Conservation (phyloP, 2,888 invertebrate species). For the Orchesellides sinensis region DNA sequence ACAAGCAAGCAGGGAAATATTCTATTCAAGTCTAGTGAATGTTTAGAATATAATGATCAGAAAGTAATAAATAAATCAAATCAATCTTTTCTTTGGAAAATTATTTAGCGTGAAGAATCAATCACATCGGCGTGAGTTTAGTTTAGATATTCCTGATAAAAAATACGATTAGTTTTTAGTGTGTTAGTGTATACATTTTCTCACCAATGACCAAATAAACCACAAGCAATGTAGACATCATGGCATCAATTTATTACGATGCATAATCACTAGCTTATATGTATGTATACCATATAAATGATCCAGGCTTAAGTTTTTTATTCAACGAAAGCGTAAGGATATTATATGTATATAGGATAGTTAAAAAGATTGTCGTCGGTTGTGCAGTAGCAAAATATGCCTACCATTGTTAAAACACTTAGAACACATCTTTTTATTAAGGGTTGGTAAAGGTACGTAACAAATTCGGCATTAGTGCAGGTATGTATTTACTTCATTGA, state of each 20-base stretch:
- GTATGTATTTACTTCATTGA: too few species aligned
- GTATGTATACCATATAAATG: too few species aligned
- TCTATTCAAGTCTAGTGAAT: background rate
- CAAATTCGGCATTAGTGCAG: too few species aligned
- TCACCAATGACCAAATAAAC: background rate
- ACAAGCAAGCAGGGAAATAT: background rate
- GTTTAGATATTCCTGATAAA: background rate
- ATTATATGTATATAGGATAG: too few species aligned
- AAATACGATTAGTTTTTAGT: background rate
- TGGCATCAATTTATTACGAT: background rate
- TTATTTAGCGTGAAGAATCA: background rate
- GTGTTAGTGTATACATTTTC: background rate
- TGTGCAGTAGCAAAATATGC: too few species aligned
- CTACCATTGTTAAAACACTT: too few species aligned
- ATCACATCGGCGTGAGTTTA: background rate
- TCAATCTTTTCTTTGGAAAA: background rate
- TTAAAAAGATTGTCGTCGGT: too few species aligned
- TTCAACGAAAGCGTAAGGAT: too few species aligned
- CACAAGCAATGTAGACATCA: background rate
- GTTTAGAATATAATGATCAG: background rate
- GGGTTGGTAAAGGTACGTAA: too few species aligned
- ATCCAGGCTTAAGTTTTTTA: too few species aligned
- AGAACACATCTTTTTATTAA: too few species aligned
- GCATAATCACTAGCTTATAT: too few species aligned
- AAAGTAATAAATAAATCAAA: background rate